Conservation (phyloP, 1,140 invertebrate genomes). For the Drosophila rhopaloa region DNA sequence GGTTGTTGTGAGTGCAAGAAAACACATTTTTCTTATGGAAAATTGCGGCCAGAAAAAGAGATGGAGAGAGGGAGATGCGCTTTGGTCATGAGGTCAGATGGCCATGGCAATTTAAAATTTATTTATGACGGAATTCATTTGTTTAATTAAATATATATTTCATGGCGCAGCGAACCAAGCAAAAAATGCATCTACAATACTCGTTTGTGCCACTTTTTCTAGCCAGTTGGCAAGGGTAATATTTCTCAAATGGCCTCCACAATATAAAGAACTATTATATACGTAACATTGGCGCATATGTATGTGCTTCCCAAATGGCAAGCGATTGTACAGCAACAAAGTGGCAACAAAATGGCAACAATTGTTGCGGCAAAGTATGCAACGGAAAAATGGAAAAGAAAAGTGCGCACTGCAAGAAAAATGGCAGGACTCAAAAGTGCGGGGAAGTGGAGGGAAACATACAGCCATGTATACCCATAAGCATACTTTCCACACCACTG, state of each 20-base stretch:
- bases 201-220: conserved; percentile 20
- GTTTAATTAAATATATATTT: conserved; percentile 73
- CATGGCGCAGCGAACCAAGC: conserved; percentile 27
- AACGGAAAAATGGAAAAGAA: conserved; percentile 38
- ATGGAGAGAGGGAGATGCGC: conserved; percentile 4
- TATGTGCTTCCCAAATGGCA: conserved; percentile 51
- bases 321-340: conserved; percentile 56
- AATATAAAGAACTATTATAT: conserved; percentile 16
- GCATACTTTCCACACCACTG: conserved; percentile 35
- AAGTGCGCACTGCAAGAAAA: conserved; percentile 48
- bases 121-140: conserved; percentile 60
- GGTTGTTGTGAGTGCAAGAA: conserved; percentile 17
- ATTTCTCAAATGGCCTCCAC: conserved; percentile 25
- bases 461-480: conserved; percentile 7
- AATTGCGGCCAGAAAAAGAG: conserved; percentile 42
- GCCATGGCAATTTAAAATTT: conserved; percentile 56
- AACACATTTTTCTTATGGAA: conserved; percentile 51
- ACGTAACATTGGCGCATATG: conserved; percentile 7
- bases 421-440: conserved; percentile 37
- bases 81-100: conserved; percentile 68
- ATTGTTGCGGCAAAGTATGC: conserved; percentile 68
- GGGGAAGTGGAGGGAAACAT: conserved; percentile 2
- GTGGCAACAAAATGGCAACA: conserved; percentile 51
- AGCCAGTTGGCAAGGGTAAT: conserved; percentile 19
- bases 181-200: conserved; percentile 9